Conservation (phyloP, 2,888 invertebrate genomes). For the Hydropsyche betteni region DNA sequence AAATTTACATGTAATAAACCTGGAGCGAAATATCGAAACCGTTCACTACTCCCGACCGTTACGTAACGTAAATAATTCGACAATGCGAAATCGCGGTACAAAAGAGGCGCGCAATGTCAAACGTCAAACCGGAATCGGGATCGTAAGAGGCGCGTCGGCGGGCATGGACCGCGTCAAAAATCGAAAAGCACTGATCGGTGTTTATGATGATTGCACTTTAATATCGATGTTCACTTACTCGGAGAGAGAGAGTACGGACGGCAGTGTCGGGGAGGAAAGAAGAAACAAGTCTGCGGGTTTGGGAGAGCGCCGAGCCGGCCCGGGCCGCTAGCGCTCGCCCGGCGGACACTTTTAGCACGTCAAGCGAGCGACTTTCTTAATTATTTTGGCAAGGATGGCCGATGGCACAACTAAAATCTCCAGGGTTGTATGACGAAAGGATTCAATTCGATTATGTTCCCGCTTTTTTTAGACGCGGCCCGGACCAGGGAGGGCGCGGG, state of each 20-base stretch:
- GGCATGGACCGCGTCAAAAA: too few species aligned
- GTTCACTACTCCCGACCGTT: conserved; percentile 12
- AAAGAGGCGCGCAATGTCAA: not conserved
- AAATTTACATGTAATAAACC: conserved; percentile 56
- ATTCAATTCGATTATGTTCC: conserved; percentile 50
- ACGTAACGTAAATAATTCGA: conserved; percentile 22
- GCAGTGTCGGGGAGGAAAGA: conserved; percentile 66
- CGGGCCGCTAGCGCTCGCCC: conserved; percentile 62
- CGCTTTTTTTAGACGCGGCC: conserved; percentile 68
- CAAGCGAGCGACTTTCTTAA: conserved; percentile 76
- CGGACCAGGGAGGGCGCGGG: conserved; percentile 53
- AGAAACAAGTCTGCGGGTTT: conserved; percentile 66
- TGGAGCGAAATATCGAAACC: conserved; percentile 15
- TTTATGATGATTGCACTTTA: too few species aligned
- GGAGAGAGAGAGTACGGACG: conserved; percentile 55
- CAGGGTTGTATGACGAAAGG: conserved; percentile 67
- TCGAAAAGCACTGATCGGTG: too few species aligned
- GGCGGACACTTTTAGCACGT: conserved; percentile 71
- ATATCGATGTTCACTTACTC: conserved; percentile 45
- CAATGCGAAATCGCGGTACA: too few species aligned
- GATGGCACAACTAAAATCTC: conserved; percentile 66
- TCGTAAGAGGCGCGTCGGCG: too few species aligned
- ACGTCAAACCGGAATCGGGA: not conserved
- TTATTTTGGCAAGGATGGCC: conserved; percentile 78
- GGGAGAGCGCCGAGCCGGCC: conserved; percentile 64